phyloP scores from a whole-genome alignment of 2,113 vertebrate genomes.

The Dolichallabes microphthalmus region DNA sequence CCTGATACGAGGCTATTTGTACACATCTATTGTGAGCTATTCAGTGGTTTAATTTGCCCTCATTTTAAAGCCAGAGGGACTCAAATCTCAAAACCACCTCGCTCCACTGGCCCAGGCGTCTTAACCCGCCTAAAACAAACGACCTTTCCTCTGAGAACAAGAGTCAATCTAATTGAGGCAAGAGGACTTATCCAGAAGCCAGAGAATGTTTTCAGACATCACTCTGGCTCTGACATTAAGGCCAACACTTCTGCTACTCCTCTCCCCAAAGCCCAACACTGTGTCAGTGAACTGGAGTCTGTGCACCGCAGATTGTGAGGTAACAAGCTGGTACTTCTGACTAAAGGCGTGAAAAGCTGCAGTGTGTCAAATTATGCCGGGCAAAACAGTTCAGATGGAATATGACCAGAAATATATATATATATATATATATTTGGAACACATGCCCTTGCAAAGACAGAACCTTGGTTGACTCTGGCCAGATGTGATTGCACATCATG shows the following conservation, averaged over 20 bases:
- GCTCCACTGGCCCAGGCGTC: slow-evolving; percentile 34
- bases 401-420: not conserved
- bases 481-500: not conserved
- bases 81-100: slow-evolving; percentile 31
- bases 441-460: not conserved
- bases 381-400: slow-evolving; percentile 13
- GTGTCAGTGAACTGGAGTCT: slow-evolving; percentile 43
- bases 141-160: slow-evolving; percentile 30
- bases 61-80: slow-evolving; percentile 16
- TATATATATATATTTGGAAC: not conserved
- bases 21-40: slow-evolving; percentile 30
- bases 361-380: slow-evolving; percentile 46
- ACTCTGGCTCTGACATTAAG: slow-evolving; percentile 37
- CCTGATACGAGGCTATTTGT: slow-evolving; percentile 8
- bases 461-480: not conserved
- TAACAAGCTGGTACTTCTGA: slow-evolving; percentile 41
- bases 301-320: slow-evolving; percentile 29
- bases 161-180: slow-evolving; percentile 55
- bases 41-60: slow-evolving; percentile 26
- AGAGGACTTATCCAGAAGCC: slow-evolving; percentile 42
- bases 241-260: slow-evolving; percentile 28
- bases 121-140: slow-evolving; percentile 45
- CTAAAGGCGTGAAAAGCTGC: slow-evolving; percentile 2
- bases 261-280: slow-evolving; percentile 45
- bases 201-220: slow-evolving; percentile 29